Percentiles rank a stretch among this genome's conserved stretches.
Evolutionary conservation across 2,797 vertebrate species (phyloP).

Genomic region (Urophycis tenuis): DNA sequence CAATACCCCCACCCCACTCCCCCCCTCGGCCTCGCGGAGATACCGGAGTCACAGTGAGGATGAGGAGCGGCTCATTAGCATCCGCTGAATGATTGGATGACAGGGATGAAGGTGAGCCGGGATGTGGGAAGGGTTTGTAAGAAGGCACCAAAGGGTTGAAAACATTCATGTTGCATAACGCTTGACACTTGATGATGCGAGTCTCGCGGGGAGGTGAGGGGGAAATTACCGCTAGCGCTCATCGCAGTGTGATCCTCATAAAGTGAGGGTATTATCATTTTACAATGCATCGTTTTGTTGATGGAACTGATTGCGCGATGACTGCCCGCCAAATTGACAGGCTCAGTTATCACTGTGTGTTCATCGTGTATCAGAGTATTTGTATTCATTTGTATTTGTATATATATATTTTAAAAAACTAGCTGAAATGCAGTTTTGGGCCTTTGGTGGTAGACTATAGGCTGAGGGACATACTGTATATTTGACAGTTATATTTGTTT

Average conservation of each 20-base stretch:
- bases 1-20: no score
- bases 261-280: background rate
- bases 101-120: conserved; percentile 31
- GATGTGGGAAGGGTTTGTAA: background rate
- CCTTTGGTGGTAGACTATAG: background rate
- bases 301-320: background rate
- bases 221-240: background rate
- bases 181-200: conserved; percentile 46
- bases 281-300: background rate
- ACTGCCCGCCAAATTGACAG: background rate
- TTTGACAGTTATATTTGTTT: no score
- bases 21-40: conserved; percentile 58
- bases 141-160: conserved; percentile 30
- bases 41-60: conserved; percentile 54
- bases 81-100: conserved; percentile 61
- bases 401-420: no score
- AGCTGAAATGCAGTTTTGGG: background rate
- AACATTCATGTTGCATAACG: conserved; percentile 51
- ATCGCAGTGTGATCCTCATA: background rate
- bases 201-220: conserved; percentile 19
- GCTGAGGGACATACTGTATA: no score
- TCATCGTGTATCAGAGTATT: background rate
- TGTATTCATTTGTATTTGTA: no score
- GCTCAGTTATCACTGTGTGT: background rate
- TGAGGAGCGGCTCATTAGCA: conserved; percentile 65